Evolutionary conservation across 2,888 invertebrate species (phyloP).

Genomic region (Blera fallax): DNA sequence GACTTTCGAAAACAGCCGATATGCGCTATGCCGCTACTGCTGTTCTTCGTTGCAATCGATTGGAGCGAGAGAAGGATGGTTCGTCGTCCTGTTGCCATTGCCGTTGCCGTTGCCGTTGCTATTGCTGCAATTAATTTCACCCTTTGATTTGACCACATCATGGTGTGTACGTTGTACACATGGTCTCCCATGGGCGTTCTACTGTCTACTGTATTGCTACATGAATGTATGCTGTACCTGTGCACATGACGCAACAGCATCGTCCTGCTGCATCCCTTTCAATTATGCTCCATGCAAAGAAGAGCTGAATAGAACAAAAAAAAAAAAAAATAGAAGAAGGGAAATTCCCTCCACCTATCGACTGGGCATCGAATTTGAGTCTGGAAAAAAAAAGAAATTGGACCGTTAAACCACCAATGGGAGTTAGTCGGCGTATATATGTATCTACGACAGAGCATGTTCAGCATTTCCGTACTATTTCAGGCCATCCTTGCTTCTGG

Average conservation of each 20-base stretch:
- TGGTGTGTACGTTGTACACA: slow-evolving; percentile 70
- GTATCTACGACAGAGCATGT: slow-evolving; percentile 48
- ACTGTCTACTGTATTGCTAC: not conserved
- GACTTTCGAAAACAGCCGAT: slow-evolving; percentile 32
- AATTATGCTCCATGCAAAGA: slow-evolving; percentile 67
- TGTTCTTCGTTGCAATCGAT: slow-evolving; percentile 65
- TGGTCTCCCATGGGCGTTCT: slow-evolving; percentile 65
- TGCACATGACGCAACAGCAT: slow-evolving; percentile 70
- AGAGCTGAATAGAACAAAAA: slow-evolving; percentile 16
- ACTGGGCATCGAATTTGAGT: slow-evolving; percentile 66
- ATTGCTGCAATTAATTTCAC: slow-evolving; percentile 72
- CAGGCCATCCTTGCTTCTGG: slow-evolving; percentile 71
- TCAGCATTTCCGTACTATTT: slow-evolving; percentile 55
- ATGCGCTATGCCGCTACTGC: slow-evolving; percentile 43
- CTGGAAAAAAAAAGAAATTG: slow-evolving; percentile 34
- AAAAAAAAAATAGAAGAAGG: slow-evolving; percentile 20
- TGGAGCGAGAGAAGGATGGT: slow-evolving; percentile 52
- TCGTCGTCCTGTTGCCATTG: slow-evolving; percentile 37
- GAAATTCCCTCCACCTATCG: slow-evolving; percentile 63
- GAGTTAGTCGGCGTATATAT: slow-evolving; percentile 56
- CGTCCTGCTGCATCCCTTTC: slow-evolving; percentile 64
- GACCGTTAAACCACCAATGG: slow-evolving; percentile 71
- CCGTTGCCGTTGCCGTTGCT: slow-evolving; percentile 29
- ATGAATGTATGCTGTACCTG: slow-evolving; percentile 49
- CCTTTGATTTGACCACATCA: slow-evolving; percentile 72